These are phyloP conservation scores for Eubucco bourcierii DNA, from an alignment of 2,113 vertebrate species.

Conservation along the genomic window DNA sequence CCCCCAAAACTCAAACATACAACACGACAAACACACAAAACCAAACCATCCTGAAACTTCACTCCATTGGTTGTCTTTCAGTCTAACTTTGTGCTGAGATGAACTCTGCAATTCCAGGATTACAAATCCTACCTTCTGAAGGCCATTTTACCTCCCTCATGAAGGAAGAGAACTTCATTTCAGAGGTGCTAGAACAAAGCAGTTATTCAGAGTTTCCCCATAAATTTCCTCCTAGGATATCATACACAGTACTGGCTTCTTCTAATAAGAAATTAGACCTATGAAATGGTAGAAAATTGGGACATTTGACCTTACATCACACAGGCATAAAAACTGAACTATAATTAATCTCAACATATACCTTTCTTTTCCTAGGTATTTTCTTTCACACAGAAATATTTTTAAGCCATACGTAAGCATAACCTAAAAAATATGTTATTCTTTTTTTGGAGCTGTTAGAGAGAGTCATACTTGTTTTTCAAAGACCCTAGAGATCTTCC, in stretches of 20 bases:
- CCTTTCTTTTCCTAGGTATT: neutral
- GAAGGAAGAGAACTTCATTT: neutral
- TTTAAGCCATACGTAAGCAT: neutral
- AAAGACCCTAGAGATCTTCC: neutral
- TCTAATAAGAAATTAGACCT: neutral
- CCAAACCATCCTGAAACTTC: neutral
- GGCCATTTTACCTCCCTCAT: neutral
- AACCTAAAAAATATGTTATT: neutral
- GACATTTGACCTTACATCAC: neutral
- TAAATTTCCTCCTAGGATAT: neutral
- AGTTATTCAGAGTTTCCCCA: neutral
- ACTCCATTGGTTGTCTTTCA: neutral
- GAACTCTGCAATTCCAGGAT: neutral
- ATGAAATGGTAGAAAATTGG: neutral
- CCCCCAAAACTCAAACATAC: too few relatives aligned
- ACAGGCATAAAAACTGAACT: neutral
- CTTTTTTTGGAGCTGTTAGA: neutral
- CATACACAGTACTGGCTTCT: rapidly evolving
- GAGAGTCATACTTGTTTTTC: neutral
- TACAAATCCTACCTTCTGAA: neutral
- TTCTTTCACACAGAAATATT: neutral
- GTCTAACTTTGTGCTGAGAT: neutral
- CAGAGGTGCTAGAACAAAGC: neutral
- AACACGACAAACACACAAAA: too few relatives aligned
- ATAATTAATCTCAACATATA: neutral